Conservation (phyloP, 2,888 invertebrate genomes). For the Rapana venosa region DNA sequence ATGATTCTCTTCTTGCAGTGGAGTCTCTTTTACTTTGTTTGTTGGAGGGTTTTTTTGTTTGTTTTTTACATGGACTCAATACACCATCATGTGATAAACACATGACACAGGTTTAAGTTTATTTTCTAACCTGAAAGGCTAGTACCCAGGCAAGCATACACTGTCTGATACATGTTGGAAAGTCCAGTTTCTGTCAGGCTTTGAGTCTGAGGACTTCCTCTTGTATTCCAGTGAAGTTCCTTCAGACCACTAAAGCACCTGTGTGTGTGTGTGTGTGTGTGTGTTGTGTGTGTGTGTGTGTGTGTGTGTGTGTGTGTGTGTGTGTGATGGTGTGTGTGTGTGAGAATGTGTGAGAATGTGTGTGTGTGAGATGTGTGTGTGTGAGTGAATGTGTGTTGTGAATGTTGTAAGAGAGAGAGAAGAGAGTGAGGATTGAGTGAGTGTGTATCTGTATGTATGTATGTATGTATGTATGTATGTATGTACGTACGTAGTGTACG, state of each 20-base stretch:
- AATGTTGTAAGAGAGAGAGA: background rate
- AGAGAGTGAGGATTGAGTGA: no score
- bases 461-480: background rate
- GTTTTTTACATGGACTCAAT: no score
- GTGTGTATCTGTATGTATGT: background rate
- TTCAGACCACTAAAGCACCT: background rate
- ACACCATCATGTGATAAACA: background rate
- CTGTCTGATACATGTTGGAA: background rate
- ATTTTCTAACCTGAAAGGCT: background rate
- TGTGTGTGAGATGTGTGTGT: background rate
- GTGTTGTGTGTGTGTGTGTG: background rate
- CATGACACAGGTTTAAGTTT: background rate
- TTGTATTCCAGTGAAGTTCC: background rate
- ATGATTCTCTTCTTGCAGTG: no score
- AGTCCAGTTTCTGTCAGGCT: background rate
- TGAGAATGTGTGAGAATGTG: background rate
- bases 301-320: constrained; percentile 9
- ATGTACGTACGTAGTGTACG: no score
- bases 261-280: background rate
- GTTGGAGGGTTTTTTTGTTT: no score
- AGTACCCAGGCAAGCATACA: background rate
- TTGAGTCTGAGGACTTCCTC: background rate
- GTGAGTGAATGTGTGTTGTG: background rate
- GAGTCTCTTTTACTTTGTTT: no score
- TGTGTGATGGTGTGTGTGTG: constrained; percentile 10